A percentile compares a stretch with the other conserved stretches of the same genome.
Conservation (phyloP, 2,888 invertebrate species). For the Drosophila falleni region DNA sequence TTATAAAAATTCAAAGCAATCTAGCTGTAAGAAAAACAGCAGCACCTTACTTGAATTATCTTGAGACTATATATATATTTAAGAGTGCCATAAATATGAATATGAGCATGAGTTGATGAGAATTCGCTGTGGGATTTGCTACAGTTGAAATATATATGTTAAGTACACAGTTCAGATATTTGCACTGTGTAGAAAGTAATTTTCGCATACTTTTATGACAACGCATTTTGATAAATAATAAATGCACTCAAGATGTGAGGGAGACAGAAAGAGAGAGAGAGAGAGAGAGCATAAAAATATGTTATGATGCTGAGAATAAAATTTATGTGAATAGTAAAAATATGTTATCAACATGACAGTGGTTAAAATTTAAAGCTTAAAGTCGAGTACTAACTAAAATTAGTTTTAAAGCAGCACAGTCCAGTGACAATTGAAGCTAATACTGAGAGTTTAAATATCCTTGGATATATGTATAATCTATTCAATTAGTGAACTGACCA, state of each 20-base stretch:
- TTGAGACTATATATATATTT: neutral
- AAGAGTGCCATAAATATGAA: neutral
- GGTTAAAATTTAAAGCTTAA: neutral
- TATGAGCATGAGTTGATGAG: neutral
- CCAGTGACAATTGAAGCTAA: slow-evolving; percentile 30
- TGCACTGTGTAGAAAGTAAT: slow-evolving; percentile 38
- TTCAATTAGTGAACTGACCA: slow-evolving; percentile 53
- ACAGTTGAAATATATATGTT: neutral
- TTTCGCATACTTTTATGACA: slow-evolving; percentile 55
- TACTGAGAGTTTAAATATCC: neutral
- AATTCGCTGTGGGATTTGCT: neutral
- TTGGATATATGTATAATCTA: slow-evolving; percentile 45
- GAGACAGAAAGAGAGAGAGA: slow-evolving; percentile 9
- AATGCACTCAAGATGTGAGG: slow-evolving; percentile 45
- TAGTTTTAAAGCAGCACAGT: slow-evolving; percentile 7
- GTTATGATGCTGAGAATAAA: slow-evolving; percentile 29
- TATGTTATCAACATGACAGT: slow-evolving; percentile 11
- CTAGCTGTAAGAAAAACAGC: neutral
- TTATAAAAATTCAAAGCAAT: no score
- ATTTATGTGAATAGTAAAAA: slow-evolving; percentile 55
- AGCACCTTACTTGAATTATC: neutral
- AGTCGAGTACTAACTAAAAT: neutral
- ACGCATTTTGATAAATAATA: slow-evolving; percentile 65
- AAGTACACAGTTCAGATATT: neutral
- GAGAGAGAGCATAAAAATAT: slow-evolving; percentile 20